Percentiles rank a stretch among this genome's conserved stretches.
Conservation (phyloP, 2,113 vertebrate species). For the Pseudorectes ferrugineus region DNA sequence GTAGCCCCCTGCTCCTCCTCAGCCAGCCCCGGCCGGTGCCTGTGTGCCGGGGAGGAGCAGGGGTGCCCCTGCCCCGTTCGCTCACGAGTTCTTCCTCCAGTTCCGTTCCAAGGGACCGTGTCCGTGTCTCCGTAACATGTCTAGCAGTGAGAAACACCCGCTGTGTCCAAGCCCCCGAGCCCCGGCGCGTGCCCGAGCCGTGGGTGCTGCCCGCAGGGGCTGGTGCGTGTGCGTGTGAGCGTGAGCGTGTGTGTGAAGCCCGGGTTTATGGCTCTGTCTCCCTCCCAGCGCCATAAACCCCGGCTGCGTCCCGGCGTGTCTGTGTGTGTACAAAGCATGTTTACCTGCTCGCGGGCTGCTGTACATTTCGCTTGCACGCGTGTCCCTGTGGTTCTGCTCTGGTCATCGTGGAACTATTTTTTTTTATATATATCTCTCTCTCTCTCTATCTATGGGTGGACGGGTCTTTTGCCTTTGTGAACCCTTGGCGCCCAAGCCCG, state of each 20-base stretch:
- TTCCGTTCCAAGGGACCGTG: slow-evolving; percentile 67
- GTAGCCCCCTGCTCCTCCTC: slow-evolving; percentile 33
- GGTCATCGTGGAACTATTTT: slow-evolving; percentile 55
- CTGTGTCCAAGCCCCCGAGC: neutral
- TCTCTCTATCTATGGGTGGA: slow-evolving; percentile 52
- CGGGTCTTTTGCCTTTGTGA: slow-evolving; percentile 63
- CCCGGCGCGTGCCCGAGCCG: neutral
- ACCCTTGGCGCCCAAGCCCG: slow-evolving; percentile 1
- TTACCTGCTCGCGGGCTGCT: slow-evolving; percentile 44
- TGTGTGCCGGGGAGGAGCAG: slow-evolving; percentile 12
- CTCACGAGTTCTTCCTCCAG: slow-evolving; percentile 77
- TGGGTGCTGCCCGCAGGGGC: neutral
- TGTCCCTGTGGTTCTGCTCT: slow-evolving; percentile 54
- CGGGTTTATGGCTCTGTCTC: slow-evolving; percentile 85
- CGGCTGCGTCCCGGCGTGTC: slow-evolving; percentile 58
- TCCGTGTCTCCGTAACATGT: slow-evolving; percentile 69
- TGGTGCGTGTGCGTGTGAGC: neutral
- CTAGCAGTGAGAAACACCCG: slow-evolving; percentile 56
- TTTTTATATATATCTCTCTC: neutral
- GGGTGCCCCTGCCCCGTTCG: slow-evolving; percentile 34
- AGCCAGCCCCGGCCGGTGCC: slow-evolving; percentile 4
- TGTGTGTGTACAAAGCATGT: slow-evolving; percentile 75
- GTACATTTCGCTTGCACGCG: slow-evolving; percentile 63
- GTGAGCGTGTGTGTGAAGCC: neutral
- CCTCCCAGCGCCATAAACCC: slow-evolving; percentile 89